These are phyloP conservation scores for Gorsachius goisagi DNA, from an alignment of 2,113 vertebrate genomes.

Conservation along the genomic window DNA sequence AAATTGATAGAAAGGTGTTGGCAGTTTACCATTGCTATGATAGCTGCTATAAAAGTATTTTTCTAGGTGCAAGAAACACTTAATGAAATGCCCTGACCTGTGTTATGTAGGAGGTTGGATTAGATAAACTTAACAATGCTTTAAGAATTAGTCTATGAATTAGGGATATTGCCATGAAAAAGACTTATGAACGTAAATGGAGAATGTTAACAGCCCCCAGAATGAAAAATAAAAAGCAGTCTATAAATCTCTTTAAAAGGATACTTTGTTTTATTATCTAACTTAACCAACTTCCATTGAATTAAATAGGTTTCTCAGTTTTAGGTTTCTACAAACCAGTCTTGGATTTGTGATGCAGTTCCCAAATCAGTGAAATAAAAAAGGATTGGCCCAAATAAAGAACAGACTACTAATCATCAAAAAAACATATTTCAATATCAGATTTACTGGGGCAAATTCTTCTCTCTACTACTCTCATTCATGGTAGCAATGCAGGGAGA, in stretches of 20 bases:
- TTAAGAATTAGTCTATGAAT: slow-evolving; percentile 18
- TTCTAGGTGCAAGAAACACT: slow-evolving; percentile 15
- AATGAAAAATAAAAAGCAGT: neutral
- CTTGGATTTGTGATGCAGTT: neutral
- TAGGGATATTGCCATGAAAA: neutral
- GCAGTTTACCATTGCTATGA: slow-evolving; percentile 6
- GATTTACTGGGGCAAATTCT: neutral
- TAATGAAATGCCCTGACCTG: slow-evolving; percentile 38
- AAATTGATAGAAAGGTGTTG: slow-evolving; percentile 36
- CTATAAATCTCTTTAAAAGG: neutral
- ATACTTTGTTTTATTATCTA: neutral
- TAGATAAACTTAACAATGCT: neutral
- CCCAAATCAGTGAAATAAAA: neutral
- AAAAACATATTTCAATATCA: neutral
- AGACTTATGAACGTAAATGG: neutral
- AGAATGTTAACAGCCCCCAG: neutral
- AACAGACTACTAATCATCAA: neutral
- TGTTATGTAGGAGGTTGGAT: neutral
- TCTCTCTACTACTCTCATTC: neutral
- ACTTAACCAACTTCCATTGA: neutral
- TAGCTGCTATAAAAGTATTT: slow-evolving; percentile 1
- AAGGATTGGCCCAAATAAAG: neutral
- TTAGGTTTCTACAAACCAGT: neutral
- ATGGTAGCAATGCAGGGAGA: neutral
- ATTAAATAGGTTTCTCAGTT: neutral